Base-by-base conservation (phyloP, 1,140 invertebrate genomes). In the Drosophila guanche region DNA sequence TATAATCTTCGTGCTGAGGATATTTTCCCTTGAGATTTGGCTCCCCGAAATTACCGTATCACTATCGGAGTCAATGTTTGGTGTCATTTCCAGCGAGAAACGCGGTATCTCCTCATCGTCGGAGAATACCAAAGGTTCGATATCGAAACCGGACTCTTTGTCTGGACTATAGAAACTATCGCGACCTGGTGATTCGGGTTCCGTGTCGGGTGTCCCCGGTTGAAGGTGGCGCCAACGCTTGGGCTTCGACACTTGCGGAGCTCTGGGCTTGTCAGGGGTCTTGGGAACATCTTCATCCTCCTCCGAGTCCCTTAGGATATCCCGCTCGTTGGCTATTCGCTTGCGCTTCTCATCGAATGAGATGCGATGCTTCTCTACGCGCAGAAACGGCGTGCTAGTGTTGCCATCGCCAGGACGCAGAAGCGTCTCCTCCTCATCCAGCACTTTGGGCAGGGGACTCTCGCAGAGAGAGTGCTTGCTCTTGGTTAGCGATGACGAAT, bases 71-170 rank as follows among this genome's bases (percentile, higher is more conserved):
- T 91, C 90, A 74, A 90, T 52, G 52, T 71, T 89, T 80, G 84
- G 79, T 88, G 89, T 88, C 83, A 90, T 89, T 90, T 91, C 90
- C 75, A 76, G 86, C 77, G 72, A 93, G 90, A 81, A 93, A 89
- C 91, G 93, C 91, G 71, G 93, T 92, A 91, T 91, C 42, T 92
- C 91, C 72, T 94, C 92, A 79, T 94, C 93, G 79, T 95, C 95
- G 23, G 95, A 95, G 91, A 96, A 96, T 51, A 95, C 94, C 43
- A 95, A 91, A 52, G 93, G 92, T 63, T 95, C 94, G 57, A 94
- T 93, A 51, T 91, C 90, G 25, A 78, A 90, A 33, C 93, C 93
- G 22, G 86, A 62, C 70, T 94, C 94, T 88, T 94, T 95, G 59
- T 95, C 94, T 73, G 93, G 93, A 40, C 93, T 94, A 90, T 94